Evolutionary conservation across 2,888 invertebrate species (phyloP), one percentile per base, ranked within the genome.

Genomic region (Apodemia zela): DNA sequence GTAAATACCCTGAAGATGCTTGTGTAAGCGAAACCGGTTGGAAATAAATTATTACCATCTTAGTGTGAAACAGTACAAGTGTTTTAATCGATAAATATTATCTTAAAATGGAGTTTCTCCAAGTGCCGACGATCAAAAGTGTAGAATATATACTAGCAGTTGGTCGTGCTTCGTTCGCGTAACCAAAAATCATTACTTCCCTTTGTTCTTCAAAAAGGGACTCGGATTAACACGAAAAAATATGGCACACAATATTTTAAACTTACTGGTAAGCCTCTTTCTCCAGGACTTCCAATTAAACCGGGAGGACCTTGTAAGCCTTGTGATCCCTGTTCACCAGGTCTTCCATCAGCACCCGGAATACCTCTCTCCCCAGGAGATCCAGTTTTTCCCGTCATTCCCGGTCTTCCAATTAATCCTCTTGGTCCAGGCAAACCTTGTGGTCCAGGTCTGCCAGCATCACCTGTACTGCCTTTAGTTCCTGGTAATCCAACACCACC

Each of bases 221-320:
- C n/a, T n/a, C n/a, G n/a, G n/a, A n/a, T n/a, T n/a, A n/a, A n/a
- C n/a, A n/a, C 6, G 13, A 6, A 13, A 13, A 13, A 13, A 38
- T 38, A 38, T 3, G 11, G 2, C 3, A 38, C 1, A 38, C 11
- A 13, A 13, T 38, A 47, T 2, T 7, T 47, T 17, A 47, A 59
- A 76, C 83, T 85, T 87, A 95, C 96, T 71, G 94, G 92, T 72
- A 94, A 87, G 70, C 96, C 96, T 79, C 95, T 94, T 75, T 96
- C 95, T 67, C 97, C 97, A n/a, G 95, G 94, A 21, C 93, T 91
- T 60, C 97, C 97, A 73, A 95, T 93, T 3, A 95, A 93, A 59
- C 97, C 97, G 59, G 95, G 96, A 18, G 95, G 87, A 42, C 98
- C 98, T 85, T 96, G 95, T 21, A 95, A 86, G 17, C 97, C 97